A percentile compares a stretch with the other conserved stretches of the same genome.
Conservation (phyloP, 2,888 invertebrate genomes). For the Tethea ocularis region DNA sequence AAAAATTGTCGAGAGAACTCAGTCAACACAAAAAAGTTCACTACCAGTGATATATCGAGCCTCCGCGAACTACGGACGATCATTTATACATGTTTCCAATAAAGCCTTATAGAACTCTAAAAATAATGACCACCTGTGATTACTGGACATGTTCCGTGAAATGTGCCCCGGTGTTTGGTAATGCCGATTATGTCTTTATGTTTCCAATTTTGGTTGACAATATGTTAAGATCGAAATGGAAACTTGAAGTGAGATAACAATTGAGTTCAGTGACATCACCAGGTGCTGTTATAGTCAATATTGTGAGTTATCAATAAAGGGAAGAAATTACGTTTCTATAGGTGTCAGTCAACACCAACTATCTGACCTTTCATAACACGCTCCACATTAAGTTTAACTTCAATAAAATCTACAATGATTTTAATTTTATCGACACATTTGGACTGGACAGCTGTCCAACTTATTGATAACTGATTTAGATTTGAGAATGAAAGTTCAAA, state of each 20-base stretch:
- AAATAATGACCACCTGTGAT: slow-evolving; percentile 33
- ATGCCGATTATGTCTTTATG: slow-evolving; percentile 53
- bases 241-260: slow-evolving; percentile 51
- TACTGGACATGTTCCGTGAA: slow-evolving; percentile 40
- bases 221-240: slow-evolving; percentile 54
- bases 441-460: slow-evolving; percentile 60
- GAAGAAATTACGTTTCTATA: slow-evolving; percentile 72
- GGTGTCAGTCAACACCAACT: slow-evolving; percentile 60
- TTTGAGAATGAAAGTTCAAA: slow-evolving; percentile 9
- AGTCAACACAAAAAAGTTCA: slow-evolving; percentile 60
- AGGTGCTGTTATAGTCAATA: slow-evolving; percentile 73
- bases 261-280: slow-evolving; percentile 65
- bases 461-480: slow-evolving; percentile 43
- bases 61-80: slow-evolving; percentile 38
- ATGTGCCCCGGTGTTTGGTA: slow-evolving; percentile 42
- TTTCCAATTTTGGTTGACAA: slow-evolving; percentile 53
- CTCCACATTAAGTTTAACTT: slow-evolving; percentile 61
- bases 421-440: slow-evolving; percentile 53
- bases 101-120: slow-evolving; percentile 53
- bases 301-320: slow-evolving; percentile 70
- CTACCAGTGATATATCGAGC: slow-evolving; percentile 58
- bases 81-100: slow-evolving; percentile 57
- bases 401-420: slow-evolving; percentile 56
- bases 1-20: slow-evolving; percentile 61
- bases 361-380: slow-evolving; percentile 78